Percentiles rank a stretch among this genome's conserved stretches.
Conservation (phyloP, 1,140 invertebrate genomes). For the Drosophila ercepeae region DNA sequence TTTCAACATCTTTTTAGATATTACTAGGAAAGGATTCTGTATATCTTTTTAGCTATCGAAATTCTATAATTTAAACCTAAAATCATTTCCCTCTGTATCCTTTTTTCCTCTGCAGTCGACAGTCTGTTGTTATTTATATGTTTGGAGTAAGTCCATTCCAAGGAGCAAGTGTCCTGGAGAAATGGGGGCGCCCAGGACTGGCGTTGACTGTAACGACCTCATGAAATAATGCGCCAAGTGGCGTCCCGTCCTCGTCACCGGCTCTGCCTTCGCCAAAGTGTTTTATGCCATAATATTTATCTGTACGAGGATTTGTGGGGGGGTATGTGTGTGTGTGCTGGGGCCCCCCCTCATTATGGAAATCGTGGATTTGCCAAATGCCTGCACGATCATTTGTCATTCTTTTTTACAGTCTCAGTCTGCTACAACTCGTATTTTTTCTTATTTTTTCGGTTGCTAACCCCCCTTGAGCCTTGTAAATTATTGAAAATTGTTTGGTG, state of each 20-base stretch:
- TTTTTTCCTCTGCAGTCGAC: conserved; percentile 8
- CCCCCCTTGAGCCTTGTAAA: conserved; percentile 40
- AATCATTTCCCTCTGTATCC: too few species aligned
- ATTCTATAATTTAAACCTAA: too few species aligned
- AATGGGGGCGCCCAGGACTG: background rate
- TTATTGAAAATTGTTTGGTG: conserved; percentile 67
- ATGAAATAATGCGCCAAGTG: conserved; percentile 82
- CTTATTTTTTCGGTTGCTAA: conserved; percentile 1
- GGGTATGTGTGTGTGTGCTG: background rate
- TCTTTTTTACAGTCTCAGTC: conserved; percentile 71
- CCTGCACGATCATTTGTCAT: conserved; percentile 82
- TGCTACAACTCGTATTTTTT: conserved; percentile 24
- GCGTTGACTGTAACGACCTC: conserved; percentile 77
- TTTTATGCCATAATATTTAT: conserved; percentile 83
- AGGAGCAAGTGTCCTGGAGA: conserved; percentile 8
- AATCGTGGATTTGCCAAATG: conserved; percentile 81
- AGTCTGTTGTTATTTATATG: conserved; percentile 74
- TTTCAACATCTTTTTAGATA: background rate
- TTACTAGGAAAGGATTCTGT: too few species aligned
- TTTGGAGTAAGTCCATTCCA: conserved; percentile 43
- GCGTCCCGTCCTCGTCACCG: conserved; percentile 45
- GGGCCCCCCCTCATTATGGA: conserved; percentile 66
- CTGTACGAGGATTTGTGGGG: conserved; percentile 29
- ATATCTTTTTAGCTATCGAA: too few species aligned
- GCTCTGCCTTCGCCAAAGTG: conserved; percentile 54